Conservation (phyloP, 2,888 invertebrate genomes). For the Apamea sordens region DNA sequence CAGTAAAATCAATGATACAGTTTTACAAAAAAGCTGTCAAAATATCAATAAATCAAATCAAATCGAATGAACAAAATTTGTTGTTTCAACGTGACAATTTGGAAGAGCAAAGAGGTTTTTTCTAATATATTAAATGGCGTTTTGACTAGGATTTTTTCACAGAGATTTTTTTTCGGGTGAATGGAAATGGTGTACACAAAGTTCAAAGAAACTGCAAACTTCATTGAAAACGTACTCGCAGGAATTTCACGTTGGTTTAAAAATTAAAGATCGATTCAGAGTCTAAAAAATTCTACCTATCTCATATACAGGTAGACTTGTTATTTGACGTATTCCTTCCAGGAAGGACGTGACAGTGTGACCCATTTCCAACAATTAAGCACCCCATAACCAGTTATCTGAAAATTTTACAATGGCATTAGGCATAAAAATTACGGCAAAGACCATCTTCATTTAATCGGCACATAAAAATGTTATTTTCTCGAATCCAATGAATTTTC, state of each 20-base stretch:
- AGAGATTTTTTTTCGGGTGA: background rate
- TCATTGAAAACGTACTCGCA: background rate
- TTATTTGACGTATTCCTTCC: background rate
- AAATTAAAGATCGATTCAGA: background rate
- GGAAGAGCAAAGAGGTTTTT: background rate
- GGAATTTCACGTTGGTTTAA: background rate
- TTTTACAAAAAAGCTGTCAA: conserved; percentile 40
- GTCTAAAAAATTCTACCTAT: background rate
- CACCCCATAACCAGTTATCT: background rate
- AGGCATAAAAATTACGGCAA: too few species aligned
- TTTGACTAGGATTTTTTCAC: background rate
- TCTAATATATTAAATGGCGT: background rate
- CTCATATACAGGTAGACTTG: background rate
- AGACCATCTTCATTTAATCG: too few species aligned
- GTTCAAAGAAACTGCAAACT: background rate
- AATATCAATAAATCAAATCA: conserved; percentile 27
- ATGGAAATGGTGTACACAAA: background rate
- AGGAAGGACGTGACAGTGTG: background rate
- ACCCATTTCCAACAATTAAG: background rate
- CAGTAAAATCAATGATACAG: conserved; percentile 7
- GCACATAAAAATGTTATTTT: too few species aligned
- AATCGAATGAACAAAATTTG: conserved; percentile 20
- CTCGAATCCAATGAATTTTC: too few species aligned
- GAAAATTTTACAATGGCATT: too few species aligned
- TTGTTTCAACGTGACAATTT: conserved; percentile 11